Percentiles rank a stretch among this genome's conserved stretches.
Conservation (phyloP, 2,797 vertebrate species). For the Huso huso region DNA sequence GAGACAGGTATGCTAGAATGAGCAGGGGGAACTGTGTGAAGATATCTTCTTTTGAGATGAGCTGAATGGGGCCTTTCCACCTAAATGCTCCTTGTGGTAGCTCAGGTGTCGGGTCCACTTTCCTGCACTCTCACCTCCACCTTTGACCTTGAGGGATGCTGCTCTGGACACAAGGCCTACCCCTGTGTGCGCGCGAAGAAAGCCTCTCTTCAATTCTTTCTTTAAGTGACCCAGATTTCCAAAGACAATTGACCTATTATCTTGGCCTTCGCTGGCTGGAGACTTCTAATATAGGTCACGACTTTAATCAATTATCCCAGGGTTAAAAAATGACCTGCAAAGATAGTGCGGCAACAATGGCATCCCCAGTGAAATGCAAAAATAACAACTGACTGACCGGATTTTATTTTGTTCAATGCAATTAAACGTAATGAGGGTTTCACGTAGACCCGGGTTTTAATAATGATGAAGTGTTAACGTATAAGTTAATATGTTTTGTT, state of each 20-base stretch:
- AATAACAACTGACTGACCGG: too few species aligned
- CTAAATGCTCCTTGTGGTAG: constrained; percentile 66
- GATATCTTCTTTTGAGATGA: constrained; percentile 43
- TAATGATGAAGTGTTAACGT: too few species aligned
- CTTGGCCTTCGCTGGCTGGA: background rate
- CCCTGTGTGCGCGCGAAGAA: constrained; percentile 36
- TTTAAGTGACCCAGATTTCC: constrained; percentile 7
- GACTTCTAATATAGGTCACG: background rate
- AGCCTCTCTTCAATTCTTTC: constrained; percentile 17
- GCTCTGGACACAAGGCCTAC: constrained; percentile 41
- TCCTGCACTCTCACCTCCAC: constrained; percentile 57
- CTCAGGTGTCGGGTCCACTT: constrained; percentile 46
- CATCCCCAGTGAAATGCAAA: too few species aligned
- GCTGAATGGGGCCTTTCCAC: constrained; percentile 68
- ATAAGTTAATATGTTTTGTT: too few species aligned
- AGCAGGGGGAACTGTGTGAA: constrained; percentile 65
- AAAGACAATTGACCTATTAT: background rate
- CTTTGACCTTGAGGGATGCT: constrained; percentile 60
- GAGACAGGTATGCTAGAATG: constrained; percentile 33
- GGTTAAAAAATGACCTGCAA: background rate
- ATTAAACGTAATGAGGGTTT: too few species aligned
- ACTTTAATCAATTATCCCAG: background rate
- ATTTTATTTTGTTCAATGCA: too few species aligned
- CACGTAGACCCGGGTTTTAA: too few species aligned
- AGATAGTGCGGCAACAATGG: too few species aligned